Base-by-base conservation (phyloP, 2,888 invertebrate genomes). In the Ariolimax columbianus region DNA sequence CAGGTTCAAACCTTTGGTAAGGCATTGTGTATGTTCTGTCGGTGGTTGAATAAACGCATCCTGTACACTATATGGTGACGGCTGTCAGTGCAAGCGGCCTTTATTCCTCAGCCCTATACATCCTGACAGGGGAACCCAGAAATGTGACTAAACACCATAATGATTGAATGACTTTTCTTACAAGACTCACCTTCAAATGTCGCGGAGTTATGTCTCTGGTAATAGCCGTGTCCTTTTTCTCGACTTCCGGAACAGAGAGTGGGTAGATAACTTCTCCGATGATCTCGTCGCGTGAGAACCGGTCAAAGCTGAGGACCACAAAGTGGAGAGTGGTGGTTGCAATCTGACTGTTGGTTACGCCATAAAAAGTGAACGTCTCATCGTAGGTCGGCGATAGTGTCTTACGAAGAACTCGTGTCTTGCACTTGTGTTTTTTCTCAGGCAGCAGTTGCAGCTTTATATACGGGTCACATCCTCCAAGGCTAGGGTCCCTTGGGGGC, bases 321-420 rank as follows among this genome's bases (percentile, higher is more conserved):
- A 94, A 94, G 89, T 94, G 94, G 97, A 99, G 93, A 97, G 98
- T 98, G 94, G 98, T 97, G 92, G 96, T 96, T 93, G 97, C 95
- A 86, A 98, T 95, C 94, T 98, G 98, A 93, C 96, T 96, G 89
- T 87, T 85, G 77, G 90, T 90, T 80, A 94, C 91, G 84, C 99
- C 99, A 94, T 98, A 99, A 95, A 99, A 99, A 0, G 99, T 99
- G 94, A 99, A 99, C 94, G 99, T 99, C 95, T 99, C 99, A 92
- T 99, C 99, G 94, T 99, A 99, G 1, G 98, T 97, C 0, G 99
- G 99, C 95, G 98, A 97, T 83, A 97, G 96, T 75, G 99, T 99
- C 94, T 99, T 98, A 89, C 99, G 96, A 63, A 99, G 96, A 17
- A 99, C 99, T 85, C 99, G 96, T 87, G 98, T 98, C 95, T 98